phyloP scores from a whole-genome alignment of 2,113 vertebrate genomes.

The Cyanistes caeruleus region DNA sequence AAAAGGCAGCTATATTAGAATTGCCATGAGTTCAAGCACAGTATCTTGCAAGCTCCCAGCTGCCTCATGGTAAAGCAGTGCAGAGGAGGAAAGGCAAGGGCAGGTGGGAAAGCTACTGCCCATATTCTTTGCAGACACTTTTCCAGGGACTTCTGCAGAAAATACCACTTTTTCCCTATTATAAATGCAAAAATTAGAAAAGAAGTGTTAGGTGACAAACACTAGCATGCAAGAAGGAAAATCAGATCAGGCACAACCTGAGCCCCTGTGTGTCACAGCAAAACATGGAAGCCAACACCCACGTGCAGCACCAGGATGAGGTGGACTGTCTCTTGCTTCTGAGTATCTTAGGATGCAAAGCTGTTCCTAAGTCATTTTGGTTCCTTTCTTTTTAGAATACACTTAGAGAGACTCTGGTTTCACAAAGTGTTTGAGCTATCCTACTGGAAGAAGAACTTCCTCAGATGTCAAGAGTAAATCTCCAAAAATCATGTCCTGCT shows the following conservation, averaged over 20 bases:
- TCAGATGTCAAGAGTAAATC: neutral
- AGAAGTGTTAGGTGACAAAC: neutral
- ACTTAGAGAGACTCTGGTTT: neutral
- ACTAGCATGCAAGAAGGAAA: neutral
- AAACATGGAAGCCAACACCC: neutral
- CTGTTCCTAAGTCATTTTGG: neutral
- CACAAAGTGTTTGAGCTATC: neutral
- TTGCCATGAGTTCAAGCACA: neutral
- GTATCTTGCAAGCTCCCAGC: neutral
- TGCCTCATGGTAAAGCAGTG: neutral
- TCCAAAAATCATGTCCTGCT: neutral
- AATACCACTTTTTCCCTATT: neutral
- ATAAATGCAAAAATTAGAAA: neutral
- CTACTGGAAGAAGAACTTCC: neutral
- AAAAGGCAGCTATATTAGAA: neutral
- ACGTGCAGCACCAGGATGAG: accelerated
- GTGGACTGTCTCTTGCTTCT: neutral
- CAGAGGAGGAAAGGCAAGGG: neutral
- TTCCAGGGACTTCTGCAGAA: neutral
- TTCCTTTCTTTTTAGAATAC: neutral
- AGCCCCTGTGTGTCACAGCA: neutral
- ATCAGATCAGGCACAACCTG: neutral
- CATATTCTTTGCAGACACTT: neutral
- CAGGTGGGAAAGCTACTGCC: neutral
- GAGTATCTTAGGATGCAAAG: neutral